Conservation (phyloP, 2,113 vertebrate genomes). For the Phalacrocorax brasilianus region DNA sequence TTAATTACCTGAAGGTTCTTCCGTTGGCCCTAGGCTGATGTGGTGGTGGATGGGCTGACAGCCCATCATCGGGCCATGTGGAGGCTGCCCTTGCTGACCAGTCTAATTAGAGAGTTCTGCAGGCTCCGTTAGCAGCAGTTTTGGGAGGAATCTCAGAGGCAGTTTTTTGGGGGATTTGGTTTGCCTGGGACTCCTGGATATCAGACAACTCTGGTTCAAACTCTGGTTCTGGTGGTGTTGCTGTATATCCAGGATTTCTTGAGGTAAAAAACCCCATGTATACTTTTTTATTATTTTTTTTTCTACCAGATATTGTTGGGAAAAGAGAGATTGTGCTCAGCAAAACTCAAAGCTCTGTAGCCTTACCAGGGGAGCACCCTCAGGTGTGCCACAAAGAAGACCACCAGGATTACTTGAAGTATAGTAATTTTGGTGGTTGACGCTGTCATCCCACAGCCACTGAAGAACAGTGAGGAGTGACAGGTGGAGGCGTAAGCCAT, state of each 20-base stretch:
- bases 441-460: background rate
- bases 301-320: background rate
- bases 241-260: background rate
- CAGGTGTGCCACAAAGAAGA: background rate
- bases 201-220: background rate
- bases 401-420: background rate
- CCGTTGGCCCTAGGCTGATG: background rate
- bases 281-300: background rate
- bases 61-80: accelerated
- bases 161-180: background rate
- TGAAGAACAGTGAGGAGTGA: background rate
- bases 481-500: background rate
- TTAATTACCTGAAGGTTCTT: background rate
- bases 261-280: accelerated
- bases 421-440: background rate
- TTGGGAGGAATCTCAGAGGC: background rate
- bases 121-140: background rate
- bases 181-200: background rate
- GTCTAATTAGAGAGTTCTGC: background rate
- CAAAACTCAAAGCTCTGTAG: background rate
- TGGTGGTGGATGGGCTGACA: background rate
- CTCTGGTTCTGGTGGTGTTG: background rate
- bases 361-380: background rate
- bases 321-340: background rate
- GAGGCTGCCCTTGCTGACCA: background rate